Evolutionary conservation across 2,113 vertebrate genomes (phyloP).

Genomic region (Toxotes jaculatrix): DNA sequence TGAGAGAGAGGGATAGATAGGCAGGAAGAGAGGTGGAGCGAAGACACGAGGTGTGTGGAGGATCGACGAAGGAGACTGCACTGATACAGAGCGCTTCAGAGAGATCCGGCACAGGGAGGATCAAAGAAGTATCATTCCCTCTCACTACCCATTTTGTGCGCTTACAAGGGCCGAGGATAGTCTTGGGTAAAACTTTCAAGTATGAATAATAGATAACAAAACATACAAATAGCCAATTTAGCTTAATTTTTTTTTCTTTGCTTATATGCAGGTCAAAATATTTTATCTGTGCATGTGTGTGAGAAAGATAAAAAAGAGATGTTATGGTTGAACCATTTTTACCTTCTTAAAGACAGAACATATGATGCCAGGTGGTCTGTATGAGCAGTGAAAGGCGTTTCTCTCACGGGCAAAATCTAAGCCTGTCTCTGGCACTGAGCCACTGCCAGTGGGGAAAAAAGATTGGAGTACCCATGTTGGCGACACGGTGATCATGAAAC

Average conservation of each 20-base stretch:
- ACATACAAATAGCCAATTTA: slow-evolving; percentile 63
- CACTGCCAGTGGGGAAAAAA: slow-evolving; percentile 59
- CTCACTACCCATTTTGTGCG: slow-evolving; percentile 56
- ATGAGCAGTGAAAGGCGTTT: slow-evolving; percentile 34
- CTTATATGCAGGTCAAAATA: slow-evolving; percentile 49
- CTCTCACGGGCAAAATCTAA: slow-evolving; percentile 58
- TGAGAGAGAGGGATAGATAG: slow-evolving; percentile 64
- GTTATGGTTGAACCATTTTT: slow-evolving; percentile 27
- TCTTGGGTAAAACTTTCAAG: slow-evolving; percentile 58
- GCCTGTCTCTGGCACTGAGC: slow-evolving; percentile 63
- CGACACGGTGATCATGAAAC: slow-evolving; percentile 69
- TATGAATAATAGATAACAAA: slow-evolving; percentile 74
- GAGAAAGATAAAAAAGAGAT: neutral
- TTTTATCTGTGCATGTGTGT: slow-evolving; percentile 18
- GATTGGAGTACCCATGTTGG: slow-evolving; percentile 73
- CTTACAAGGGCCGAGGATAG: slow-evolving; percentile 52
- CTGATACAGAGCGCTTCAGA: slow-evolving; percentile 58
- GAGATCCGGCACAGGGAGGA: slow-evolving; percentile 52
- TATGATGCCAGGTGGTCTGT: slow-evolving; percentile 56
- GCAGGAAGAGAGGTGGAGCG: slow-evolving; percentile 54
- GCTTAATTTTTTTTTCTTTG: slow-evolving; percentile 28
- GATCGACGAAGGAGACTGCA: slow-evolving; percentile 57
- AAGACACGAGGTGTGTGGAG: slow-evolving; percentile 65
- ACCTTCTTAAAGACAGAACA: slow-evolving; percentile 36
- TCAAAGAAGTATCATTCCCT: slow-evolving; percentile 69